Percentiles rank a stretch among this genome's conserved stretches.
Evolutionary conservation across 2,888 invertebrate species (phyloP).

Genomic region (Lasius fuliginosus): DNA sequence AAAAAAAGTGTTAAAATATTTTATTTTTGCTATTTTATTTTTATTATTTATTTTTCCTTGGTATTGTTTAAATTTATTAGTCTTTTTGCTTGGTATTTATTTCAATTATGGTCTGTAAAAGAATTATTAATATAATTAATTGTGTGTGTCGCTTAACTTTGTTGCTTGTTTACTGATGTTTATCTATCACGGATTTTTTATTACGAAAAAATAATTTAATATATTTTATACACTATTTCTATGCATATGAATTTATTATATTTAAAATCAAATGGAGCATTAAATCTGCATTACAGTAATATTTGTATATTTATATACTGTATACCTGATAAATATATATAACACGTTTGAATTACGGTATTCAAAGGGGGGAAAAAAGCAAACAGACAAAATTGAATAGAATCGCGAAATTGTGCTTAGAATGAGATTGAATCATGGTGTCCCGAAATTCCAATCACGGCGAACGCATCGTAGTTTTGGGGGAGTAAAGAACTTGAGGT

Average conservation of each 20-base stretch:
- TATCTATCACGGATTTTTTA: neutral
- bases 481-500: slow-evolving; percentile 13
- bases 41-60: neutral
- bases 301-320: neutral
- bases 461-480: neutral
- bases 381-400: neutral
- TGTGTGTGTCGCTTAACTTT: neutral
- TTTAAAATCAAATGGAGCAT: neutral
- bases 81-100: neutral
- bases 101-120: neutral
- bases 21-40: neutral
- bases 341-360: neutral
- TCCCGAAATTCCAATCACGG: slow-evolving; percentile 16
- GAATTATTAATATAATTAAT: neutral
- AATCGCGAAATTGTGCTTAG: neutral
- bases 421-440: slow-evolving; percentile 3
- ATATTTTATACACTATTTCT: neutral
- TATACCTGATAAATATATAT: neutral
- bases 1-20: neutral
- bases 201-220: neutral
- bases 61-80: neutral
- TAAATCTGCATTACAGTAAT: neutral
- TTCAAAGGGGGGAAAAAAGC: neutral
- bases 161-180: neutral
- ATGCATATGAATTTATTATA: neutral